phyloP scores from a whole-genome alignment of 2,113 vertebrate genomes.

The Callionymus lyra region DNA sequence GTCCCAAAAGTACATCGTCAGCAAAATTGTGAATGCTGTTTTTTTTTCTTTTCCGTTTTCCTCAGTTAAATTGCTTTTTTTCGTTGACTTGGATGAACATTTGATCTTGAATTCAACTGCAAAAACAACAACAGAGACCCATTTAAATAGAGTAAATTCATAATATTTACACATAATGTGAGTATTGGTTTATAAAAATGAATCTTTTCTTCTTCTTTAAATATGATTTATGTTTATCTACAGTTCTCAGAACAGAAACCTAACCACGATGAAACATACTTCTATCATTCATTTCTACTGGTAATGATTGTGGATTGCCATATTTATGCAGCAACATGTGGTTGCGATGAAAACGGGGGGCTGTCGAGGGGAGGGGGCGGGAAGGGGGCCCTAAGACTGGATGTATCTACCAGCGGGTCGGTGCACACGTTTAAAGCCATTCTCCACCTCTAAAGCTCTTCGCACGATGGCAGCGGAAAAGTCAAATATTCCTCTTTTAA shows the following conservation, averaged over 20 bases:
- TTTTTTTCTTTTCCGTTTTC: conserved; percentile 45
- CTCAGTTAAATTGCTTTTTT: conserved; percentile 43
- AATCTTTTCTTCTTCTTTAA: conserved; percentile 62
- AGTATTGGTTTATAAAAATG: conserved; percentile 69
- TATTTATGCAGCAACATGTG: conserved; percentile 62
- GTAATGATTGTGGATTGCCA: conserved; percentile 63
- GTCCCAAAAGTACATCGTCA: conserved; percentile 59
- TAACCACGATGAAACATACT: conserved; percentile 67
- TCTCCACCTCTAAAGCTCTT: conserved; percentile 32
- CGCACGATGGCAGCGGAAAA: conserved; percentile 37
- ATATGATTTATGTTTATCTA: conserved; percentile 70
- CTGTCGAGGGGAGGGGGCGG: no score
- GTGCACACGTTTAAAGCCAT: conserved; percentile 36
- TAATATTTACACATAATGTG: conserved; percentile 71
- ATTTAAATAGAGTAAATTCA: conserved; percentile 70
- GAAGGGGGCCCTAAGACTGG: conserved; percentile 31
- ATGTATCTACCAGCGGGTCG: conserved; percentile 44
- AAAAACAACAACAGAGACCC: conserved; percentile 71
- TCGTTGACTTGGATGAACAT: conserved; percentile 46
- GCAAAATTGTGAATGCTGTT: conserved; percentile 56
- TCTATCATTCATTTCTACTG: conserved; percentile 64
- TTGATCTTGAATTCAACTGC: conserved; percentile 67
- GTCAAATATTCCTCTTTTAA: conserved; percentile 31
- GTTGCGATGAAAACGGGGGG: conserved; percentile 53
- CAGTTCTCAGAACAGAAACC: conserved; percentile 65